Evolutionary conservation across 2,888 invertebrate species (phyloP), one percentile per base, ranked within the genome.

Genomic region (Fragum sueziense): DNA sequence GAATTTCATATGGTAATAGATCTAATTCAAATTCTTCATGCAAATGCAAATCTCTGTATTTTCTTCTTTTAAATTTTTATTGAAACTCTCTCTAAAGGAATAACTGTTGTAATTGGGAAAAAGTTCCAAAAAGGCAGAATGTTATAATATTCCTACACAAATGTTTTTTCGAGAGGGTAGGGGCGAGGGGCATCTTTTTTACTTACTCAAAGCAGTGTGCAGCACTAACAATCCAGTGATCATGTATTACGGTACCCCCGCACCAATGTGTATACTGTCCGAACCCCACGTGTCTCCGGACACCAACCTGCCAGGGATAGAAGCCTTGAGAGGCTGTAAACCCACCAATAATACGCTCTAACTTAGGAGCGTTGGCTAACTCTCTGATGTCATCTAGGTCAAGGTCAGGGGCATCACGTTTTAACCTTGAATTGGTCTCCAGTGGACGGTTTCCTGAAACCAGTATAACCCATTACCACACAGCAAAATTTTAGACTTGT

Each of bases 251-350:
- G 41, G 91, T 90, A 17, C 88, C 92, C 7, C 92, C 92, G 86
- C 92, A 92, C 84, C 85, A 88, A 70, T 90, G 90, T 20, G 61
- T 27, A 34, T 57, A 61, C 20, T 14, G 20, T 14, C 79, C 76
- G 57, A 77, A 70, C 27, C 57, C 25, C 14, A 75, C 41, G 6
- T 77, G 33, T 29, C 78, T 80, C 31, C 86, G 61, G 14, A 91
- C 83, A 1, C 89, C 87, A 11, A 88, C 91, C 81, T 92, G 92
- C 92, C 92, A 92, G 0, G 92, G 92, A 76, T 88, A 89, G 51
- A 87, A 85, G 17, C 92, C 92, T 69, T 89, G 87, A 1, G 77
- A 71, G 0, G 91, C 90, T 31, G 79, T 80, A 37, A 77, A 76
- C 11, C 92, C 92, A 11, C 91, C 91, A 25, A 91, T 77, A 14